Evolutionary conservation across 2,797 vertebrate species (phyloP).

Genomic region (Galago senegalensis): DNA sequence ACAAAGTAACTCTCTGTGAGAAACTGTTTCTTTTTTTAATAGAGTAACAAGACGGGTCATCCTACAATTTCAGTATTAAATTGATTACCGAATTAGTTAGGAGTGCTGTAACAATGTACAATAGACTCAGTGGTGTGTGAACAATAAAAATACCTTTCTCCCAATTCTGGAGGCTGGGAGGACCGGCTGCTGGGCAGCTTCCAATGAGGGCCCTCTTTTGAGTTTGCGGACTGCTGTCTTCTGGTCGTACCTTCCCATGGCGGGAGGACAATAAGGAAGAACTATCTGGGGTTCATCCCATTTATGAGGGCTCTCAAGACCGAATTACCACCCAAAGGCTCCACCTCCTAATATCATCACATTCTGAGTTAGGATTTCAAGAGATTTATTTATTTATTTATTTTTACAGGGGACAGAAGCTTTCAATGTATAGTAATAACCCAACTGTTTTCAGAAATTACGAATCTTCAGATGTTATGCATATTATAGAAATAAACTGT

Average conservation of each 20-base stretch:
- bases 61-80: not conserved
- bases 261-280: too few relatives aligned
- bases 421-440: not conserved
- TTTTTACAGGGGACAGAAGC: not conserved
- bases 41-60: not conserved
- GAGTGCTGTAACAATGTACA: not conserved
- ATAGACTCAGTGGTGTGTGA: not conserved
- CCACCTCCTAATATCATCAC: too few relatives aligned
- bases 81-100: not conserved
- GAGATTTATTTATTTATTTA: not conserved
- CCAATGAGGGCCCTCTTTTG: not conserved
- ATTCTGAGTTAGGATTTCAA: not conserved
- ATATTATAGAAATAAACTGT: constrained; percentile 29
- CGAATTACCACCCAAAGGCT: not conserved
- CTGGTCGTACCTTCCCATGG: not conserved
- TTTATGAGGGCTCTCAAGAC: not conserved
- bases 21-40: constrained; percentile 63
- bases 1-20: constrained; percentile 32
- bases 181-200: not conserved
- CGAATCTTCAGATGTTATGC: not conserved
- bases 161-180: not conserved
- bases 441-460: constrained; percentile 46
- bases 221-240: not conserved
- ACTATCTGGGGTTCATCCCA: not conserved
- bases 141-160: not conserved